These are phyloP conservation scores for Sapayoa aenigma DNA, from an alignment of 2,113 vertebrate species.

Conservation along the genomic window DNA sequence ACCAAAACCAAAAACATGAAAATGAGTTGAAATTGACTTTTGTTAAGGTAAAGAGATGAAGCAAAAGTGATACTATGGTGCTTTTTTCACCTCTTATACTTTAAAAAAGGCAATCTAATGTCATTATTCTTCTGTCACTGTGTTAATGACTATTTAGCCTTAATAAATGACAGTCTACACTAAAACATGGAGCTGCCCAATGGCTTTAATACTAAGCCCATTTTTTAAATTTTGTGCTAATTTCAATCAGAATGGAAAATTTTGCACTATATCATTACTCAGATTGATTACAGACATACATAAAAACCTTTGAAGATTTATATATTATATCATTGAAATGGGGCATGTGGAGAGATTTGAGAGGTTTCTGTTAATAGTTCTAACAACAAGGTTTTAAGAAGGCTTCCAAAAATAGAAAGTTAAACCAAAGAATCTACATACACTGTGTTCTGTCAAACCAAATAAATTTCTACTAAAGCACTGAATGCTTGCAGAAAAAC, in stretches of 20 bases:
- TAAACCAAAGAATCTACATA: neutral
- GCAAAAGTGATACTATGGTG: neutral
- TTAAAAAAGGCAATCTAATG: conserved; percentile 22
- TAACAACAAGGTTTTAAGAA: neutral
- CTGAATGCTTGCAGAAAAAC: neutral
- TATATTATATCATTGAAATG: neutral
- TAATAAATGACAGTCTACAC: conserved; percentile 8
- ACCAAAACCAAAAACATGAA: neutral
- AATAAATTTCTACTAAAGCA: neutral
- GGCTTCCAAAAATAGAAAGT: neutral
- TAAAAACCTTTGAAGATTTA: neutral
- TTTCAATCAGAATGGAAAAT: conserved; percentile 11
- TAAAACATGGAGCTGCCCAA: neutral
- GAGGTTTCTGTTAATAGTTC: neutral
- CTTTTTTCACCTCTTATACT: neutral
- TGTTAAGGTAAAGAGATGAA: neutral
- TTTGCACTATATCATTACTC: neutral
- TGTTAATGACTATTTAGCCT: conserved; percentile 6
- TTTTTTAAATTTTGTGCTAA: neutral
- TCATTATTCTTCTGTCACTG: conserved; percentile 23
- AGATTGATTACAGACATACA: neutral
- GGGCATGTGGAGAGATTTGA: neutral
- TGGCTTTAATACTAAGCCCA: neutral
- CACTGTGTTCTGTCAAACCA: neutral
- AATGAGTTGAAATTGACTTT: neutral